Evolutionary conservation across 2,113 vertebrate genomes (phyloP), one percentile per base, ranked within the genome.

Genomic region (Neotragus moschatus): DNA sequence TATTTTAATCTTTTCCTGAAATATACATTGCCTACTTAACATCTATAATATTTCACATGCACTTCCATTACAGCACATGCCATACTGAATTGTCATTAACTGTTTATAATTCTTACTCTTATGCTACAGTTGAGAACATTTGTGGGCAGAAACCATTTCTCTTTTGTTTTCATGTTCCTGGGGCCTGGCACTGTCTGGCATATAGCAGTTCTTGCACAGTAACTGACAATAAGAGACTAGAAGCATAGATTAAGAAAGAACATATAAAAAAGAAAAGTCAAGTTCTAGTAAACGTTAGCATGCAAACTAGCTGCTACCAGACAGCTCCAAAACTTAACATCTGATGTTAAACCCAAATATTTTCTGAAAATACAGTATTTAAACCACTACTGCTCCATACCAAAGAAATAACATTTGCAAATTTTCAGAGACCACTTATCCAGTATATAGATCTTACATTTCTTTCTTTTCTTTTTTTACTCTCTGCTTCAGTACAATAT

Each of bases 1-100:
- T 84, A 92, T 91, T 95, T 95, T 91, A 14, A 94, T 79, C 19
- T 88, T 85, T 88, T 88, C 60, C 45, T 90, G 36, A 96, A 58
- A 85, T 75, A 92, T 7, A 81, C 16, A 92, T 66, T 84, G 28
- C 16, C 49, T 97, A 73, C 17, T 80, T 94, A 51, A 61, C 51
- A 63, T 12, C 53, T 11, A 25, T 70, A 55, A 85, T 75, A 90
- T 28, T 80, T 86, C 77, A 16, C 49, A 91, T 26, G 21, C 26
- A 77, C 7, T 13, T 90, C 43, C 43, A 66, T 39, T 73, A 77
- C 16, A 85, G 80, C 14, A 88, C 5, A 23, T 55, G 14, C 45
- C 36, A 91, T n/a, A 81, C 0, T 70, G 21, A 88, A 90, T 13
- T 90, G 16, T 33, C 90, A 96, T 97, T 51, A 90, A 45, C 23